Percentiles rank a stretch among this genome's conserved stretches.
phyloP scores from a whole-genome alignment of 2,888 invertebrate genomes.

The Oasisia sp. region DNA sequence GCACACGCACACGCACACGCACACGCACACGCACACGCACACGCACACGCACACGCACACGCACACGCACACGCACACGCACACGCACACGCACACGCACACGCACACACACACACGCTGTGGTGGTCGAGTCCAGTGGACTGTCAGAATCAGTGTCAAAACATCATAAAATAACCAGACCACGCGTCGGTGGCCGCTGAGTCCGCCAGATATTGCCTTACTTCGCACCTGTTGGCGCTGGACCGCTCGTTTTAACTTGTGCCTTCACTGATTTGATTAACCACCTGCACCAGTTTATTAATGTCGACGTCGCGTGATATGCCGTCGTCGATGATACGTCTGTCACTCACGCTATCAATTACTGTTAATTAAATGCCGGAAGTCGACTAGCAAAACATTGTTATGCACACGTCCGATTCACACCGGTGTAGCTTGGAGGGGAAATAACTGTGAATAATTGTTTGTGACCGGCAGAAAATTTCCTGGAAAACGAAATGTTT shows the following conservation, averaged over 20 bases:
- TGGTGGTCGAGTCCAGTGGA: background rate
- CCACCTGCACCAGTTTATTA: constrained; percentile 9
- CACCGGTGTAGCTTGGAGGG: no score
- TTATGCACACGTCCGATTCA: background rate
- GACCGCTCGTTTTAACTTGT: background rate
- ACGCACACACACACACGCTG: background rate
- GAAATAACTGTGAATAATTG: no score
- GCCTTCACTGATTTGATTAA: background rate
- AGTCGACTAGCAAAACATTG: background rate
- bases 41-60: background rate
- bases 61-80: background rate
- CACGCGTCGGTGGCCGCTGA: background rate
- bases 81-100: background rate
- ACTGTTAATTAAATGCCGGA: background rate
- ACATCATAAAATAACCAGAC: background rate
- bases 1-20: no score
- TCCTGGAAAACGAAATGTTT: background rate
- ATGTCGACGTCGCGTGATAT: background rate
- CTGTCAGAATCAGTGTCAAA: background rate
- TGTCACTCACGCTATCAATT: background rate
- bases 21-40: background rate
- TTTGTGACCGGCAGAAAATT: background rate
- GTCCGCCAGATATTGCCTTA: background rate
- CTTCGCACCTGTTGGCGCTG: background rate
- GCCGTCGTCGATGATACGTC: background rate